phyloP scores from a whole-genome alignment of 2,797 vertebrate species.

The Melanotaenia maccullochi region DNA sequence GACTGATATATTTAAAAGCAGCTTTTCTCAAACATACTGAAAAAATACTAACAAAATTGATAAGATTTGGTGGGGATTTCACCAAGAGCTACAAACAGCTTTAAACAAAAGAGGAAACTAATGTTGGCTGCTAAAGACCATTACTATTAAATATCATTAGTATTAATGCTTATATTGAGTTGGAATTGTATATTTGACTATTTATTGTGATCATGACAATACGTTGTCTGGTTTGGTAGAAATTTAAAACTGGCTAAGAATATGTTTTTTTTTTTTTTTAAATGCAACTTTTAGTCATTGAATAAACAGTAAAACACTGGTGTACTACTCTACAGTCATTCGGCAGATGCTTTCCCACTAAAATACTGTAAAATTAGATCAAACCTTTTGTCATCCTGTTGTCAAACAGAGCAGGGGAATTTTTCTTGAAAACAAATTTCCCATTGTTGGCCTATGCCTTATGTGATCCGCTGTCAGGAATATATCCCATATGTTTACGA shows the following conservation, averaged over 20 bases:
- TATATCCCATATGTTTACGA: no score
- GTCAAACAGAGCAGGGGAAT: no score
- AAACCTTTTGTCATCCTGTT: neutral
- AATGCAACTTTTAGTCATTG: neutral
- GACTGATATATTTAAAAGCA: neutral
- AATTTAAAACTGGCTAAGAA: no score
- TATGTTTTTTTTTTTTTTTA: neutral
- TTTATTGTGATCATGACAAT: neutral
- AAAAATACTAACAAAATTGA: no score
- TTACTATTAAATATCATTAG: neutral
- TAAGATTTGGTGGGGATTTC: no score
- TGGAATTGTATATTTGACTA: neutral
- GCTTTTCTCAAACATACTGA: neutral
- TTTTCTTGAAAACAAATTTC: no score
- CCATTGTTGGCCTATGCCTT: no score
- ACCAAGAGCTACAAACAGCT: no score
- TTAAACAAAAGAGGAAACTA: neutral
- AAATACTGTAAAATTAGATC: neutral
- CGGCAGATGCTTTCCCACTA: no score
- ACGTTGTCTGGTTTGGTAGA: no score
- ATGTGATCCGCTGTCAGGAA: no score
- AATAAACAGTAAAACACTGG: neutral
- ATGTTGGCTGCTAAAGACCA: neutral
- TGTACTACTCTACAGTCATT: no score
- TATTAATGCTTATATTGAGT: neutral